Percentiles rank a stretch among this genome's conserved stretches.
Evolutionary conservation across 2,888 invertebrate genomes (phyloP).

Genomic region (Cryptocephalus primarius): DNA sequence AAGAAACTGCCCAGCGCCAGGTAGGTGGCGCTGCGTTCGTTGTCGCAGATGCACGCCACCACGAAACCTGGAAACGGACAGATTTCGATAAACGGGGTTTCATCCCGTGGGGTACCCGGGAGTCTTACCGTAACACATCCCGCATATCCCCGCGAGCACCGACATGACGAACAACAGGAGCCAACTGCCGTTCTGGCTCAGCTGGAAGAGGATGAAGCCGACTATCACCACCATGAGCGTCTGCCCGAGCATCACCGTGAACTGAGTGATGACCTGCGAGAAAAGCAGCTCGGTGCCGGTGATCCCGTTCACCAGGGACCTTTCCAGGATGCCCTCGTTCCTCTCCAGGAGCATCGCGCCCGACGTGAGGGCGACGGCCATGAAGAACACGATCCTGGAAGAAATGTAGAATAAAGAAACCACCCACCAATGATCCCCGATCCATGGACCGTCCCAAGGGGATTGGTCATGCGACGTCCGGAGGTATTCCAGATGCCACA

Average conservation of each 20-base stretch:
- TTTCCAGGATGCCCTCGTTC: conserved; percentile 81
- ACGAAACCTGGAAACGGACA: conserved; percentile 64
- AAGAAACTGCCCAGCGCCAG: conserved; percentile 76
- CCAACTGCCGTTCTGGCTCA: conserved; percentile 68
- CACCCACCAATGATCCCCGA: no score
- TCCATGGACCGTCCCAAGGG: no score
- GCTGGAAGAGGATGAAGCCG: conserved; percentile 64
- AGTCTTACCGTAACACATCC: conserved; percentile 77
- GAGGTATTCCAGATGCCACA: no score
- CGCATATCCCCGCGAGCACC: conserved; percentile 76
- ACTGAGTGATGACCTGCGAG: conserved; percentile 80
- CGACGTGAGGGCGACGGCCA: conserved; percentile 86
- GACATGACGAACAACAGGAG: conserved; percentile 64
- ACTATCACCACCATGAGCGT: conserved; percentile 67
- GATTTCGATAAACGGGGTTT: neutral
- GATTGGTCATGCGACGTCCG: no score
- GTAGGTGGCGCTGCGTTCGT: conserved; percentile 75
- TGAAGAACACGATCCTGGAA: conserved; percentile 79
- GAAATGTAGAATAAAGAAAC: neutral
- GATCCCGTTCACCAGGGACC: conserved; percentile 79
- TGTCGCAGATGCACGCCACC: conserved; percentile 68
- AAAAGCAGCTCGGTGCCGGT: conserved; percentile 74
- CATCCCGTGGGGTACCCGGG: no score
- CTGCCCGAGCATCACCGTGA: conserved; percentile 78
- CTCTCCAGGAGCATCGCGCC: conserved; percentile 81